Conservation (phyloP, 2,888 invertebrate species). For the Lissocephala sabroskyi region DNA sequence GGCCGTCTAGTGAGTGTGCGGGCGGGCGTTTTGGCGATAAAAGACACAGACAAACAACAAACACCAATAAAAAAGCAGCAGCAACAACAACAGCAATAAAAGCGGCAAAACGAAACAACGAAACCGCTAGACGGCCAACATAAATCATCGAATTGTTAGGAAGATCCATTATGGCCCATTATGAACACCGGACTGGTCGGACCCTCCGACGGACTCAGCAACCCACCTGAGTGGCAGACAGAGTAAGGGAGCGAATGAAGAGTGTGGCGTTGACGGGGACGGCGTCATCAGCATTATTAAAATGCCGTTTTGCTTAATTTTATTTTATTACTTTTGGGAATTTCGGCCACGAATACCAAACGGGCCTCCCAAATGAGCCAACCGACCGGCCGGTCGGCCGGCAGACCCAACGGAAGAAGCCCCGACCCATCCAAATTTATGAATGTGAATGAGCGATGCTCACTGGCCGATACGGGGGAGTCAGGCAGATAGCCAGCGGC, state of each 20-base stretch:
- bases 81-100: slow-evolving; percentile 42
- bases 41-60: slow-evolving; percentile 37
- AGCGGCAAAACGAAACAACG: slow-evolving; percentile 43
- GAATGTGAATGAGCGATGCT: slow-evolving; percentile 65
- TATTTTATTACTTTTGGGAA: slow-evolving; percentile 64
- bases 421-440: slow-evolving; percentile 67
- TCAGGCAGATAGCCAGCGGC: slow-evolving; percentile 39
- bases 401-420: no score
- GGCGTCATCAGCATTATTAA: slow-evolving; percentile 47
- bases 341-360: slow-evolving; percentile 53
- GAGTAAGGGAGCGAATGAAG: slow-evolving; percentile 20
- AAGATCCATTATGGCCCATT: slow-evolving; percentile 67
- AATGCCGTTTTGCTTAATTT: slow-evolving; percentile 68
- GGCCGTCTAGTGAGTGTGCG: slow-evolving; percentile 13
- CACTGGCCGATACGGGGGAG: slow-evolving; percentile 37
- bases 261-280: slow-evolving; percentile 1
- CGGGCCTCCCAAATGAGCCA: slow-evolving; percentile 35
- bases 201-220: no score
- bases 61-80: slow-evolving; percentile 35
- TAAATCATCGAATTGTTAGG: slow-evolving; percentile 67
- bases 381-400: no score
- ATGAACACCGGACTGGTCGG: slow-evolving; percentile 45
- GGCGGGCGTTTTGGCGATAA: slow-evolving; percentile 34
- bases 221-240: slow-evolving; percentile 30
- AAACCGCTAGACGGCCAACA: slow-evolving; percentile 64